Evolutionary conservation across 2,797 vertebrate species (phyloP), one percentile per base, ranked within the genome.

Genomic region (Gouania willdenowi): DNA sequence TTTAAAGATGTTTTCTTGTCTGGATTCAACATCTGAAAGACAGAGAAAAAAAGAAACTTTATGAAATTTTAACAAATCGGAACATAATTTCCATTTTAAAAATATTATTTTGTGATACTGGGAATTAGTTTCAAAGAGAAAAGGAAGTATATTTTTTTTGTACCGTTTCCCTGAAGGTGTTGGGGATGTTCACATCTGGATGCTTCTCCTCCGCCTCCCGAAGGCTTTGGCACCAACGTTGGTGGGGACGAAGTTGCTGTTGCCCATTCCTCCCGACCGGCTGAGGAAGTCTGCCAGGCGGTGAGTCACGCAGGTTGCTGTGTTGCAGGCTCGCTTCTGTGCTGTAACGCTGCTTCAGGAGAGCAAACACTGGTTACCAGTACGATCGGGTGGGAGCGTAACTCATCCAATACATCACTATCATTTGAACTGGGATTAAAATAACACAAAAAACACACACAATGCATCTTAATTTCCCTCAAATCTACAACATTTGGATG

Each of bases 321-420:
- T 97, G 79, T 94, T 94, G 81, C 95, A 98, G 13, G 88, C 86
- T 41, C 92, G 88, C 79, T 96, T 97, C 88, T 95, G 92, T 64
- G 90, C 71, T 54, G 87, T 87, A 49, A 91, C 43, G 2, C 92
- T 97, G 91, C 85, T 90, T 88, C 77, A 79, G 41, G 49, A 71
- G 33, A 82, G 38, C 59, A 61, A 47, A 54, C 20, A 4, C n/a
- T 15, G 54, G 37, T 79, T 69, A 81, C 49, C 0, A 6, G 5
- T 6, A 0, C 8, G 8, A 34, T 35, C 27, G 1, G 1, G 3
- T 1, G 5, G 1, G 3, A 1, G 5, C 3, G 6, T 39, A 14
- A 3, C 10, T 11, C 24, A 19, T 21, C 13, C 2, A 32, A 4
- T 17, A n/a, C 33, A 17, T 30, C 26, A 53, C 15, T 33, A 6